Evolutionary conservation across 2,113 vertebrate species (phyloP), one percentile per base, ranked within the genome.

Genomic region (Cercopithecus mona): DNA sequence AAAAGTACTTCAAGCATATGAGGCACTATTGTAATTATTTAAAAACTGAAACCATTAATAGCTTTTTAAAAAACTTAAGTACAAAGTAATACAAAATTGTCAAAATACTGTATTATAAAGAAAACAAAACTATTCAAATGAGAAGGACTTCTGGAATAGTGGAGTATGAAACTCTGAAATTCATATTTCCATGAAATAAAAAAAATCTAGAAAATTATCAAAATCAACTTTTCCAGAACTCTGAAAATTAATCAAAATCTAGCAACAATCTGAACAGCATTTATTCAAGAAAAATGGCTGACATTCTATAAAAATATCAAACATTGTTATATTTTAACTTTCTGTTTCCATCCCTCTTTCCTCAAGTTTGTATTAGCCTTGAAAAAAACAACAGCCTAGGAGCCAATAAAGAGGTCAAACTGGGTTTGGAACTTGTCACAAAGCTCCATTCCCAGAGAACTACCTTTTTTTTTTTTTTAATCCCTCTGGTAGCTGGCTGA

Each of bases 201-300:
- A 40, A 90, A 57, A 17, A 84, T 72, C 32, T 59, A 45, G 17
- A 76, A 90, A 82, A 93, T 1, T 38, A 50, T 23, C 38, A 66
- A 94, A 59, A 93, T 93, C 73, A 86, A 94, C 10, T 59, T 75
- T 93, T 86, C 55, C 16, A 72, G 32, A 83, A 50, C 20, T 90
- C 6, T 87, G 45, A 38, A 82, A 93, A 87, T 82, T 64, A 90
- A 55, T 6, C 50, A 55, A 86, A 87, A 57, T 8, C 32, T 83
- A 27, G 32, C 16, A 95, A 93, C 10, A 50, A 85, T 78, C 7
- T 82, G 17, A 90, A 90, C 43, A 68, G 12, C n/a, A 10, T 32
- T 70, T 50, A 68, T 43, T 90, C 35, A 87, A 32, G 25, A 64
- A 91, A 88, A 43, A 61, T 43, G 13, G 61, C 50, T 68, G 17